phyloP scores from a whole-genome alignment of 2,113 vertebrate species.

The Dipodomys merriami region DNA sequence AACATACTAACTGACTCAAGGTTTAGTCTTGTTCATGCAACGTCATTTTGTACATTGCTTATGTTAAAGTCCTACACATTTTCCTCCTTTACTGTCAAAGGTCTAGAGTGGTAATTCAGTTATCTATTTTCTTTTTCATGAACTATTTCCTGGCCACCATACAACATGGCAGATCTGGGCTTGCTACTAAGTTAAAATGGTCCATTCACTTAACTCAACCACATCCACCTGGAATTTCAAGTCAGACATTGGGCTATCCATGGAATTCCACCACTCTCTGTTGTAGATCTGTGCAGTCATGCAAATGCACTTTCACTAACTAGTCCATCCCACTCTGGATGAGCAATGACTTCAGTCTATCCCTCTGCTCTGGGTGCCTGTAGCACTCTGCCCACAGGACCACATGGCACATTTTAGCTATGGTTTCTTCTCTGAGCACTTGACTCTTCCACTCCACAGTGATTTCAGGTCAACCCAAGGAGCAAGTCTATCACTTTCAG shows the following conservation, averaged over 20 bases:
- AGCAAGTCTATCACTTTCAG: neutral
- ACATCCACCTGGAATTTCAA: neutral
- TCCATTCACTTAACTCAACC: neutral
- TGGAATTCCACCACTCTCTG: neutral
- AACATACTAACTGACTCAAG: neutral
- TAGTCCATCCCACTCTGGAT: neutral
- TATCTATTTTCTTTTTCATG: neutral
- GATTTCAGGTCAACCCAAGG: neutral
- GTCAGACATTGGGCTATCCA: neutral
- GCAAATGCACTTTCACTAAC: neutral
- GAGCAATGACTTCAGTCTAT: neutral
- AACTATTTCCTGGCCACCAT: neutral
- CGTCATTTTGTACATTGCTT: neutral
- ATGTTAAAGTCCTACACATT: neutral
- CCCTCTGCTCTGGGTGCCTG: neutral
- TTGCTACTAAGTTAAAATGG: neutral
- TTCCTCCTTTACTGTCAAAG: neutral
- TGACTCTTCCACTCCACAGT: neutral
- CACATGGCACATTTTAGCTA: accelerated
- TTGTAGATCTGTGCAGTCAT: neutral
- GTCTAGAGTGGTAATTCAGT: neutral
- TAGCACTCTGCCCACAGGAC: neutral
- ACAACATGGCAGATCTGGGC: neutral
- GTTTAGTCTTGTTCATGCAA: neutral
- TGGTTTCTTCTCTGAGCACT: neutral